Evolutionary conservation across 2,797 vertebrate species (phyloP), one percentile per base, ranked within the genome.

Genomic region (Takifugu ocellatus): DNA sequence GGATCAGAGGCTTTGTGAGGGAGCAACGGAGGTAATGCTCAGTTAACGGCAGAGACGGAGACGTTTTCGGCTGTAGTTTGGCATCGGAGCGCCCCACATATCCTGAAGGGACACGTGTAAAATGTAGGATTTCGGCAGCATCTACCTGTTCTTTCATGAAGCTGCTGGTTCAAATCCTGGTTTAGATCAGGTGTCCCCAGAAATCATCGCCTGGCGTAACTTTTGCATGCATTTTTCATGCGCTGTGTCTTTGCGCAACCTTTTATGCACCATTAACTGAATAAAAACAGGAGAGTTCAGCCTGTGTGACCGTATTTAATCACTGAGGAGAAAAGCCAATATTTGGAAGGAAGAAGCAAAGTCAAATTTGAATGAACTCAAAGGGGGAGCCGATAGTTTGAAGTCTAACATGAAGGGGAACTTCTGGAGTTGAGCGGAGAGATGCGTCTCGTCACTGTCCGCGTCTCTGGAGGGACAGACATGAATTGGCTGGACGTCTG

Each of bases 401-500:
- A 51, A 60, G 53, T 25, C 7, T 8, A 56, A 73, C 47, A 33
- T 36, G 27, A 6, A 51, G 2, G 5, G 4, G 53, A 36, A 17
- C 25, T 49, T 58, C 55, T 58, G 1, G 17, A 59, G 68, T 52
- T 27, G 5, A 53, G 70, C 48, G 31, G 17, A 62, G 45, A 68
- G 63, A 46, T 49, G n/a, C n/a, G 52, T 67, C 67, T 51, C n/a
- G 14, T 61, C 59, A 27, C 5, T 1, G 8, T 56, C 55, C 39
- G 39, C 55, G 11, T 77, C 79, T 77, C 72, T 2, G 15, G 77
- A 72, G 76, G 76, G 73, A 70, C 1, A 27, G 63, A 66, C 12
- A 43, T 51, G 72, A 84, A 83, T 71, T 78, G 74, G 65, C 58
- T 68, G 50, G 42, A 64, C 66, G 63, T 71, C 65, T 62, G 56